Evolutionary conservation across 2,888 invertebrate genomes (phyloP), one percentile per base, ranked within the genome.

Genomic region (Pandemis cinnamomeana): DNA sequence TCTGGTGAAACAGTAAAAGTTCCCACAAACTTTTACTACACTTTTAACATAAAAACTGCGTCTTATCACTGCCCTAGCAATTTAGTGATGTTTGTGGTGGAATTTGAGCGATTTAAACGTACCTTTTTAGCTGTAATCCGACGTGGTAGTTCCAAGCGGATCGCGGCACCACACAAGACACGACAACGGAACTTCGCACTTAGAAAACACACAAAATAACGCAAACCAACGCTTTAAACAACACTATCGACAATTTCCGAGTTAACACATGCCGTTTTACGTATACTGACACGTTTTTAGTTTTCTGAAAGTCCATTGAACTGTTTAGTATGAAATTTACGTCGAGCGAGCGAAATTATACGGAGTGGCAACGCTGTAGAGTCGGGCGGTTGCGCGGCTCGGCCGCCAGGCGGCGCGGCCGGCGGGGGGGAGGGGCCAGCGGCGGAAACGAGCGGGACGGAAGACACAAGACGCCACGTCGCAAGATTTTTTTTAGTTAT

Each of bases 261-360:
- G 82, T 82, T 87, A 86, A 87, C 91, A 91, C 89, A 85, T 87
- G 84, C 88, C 84, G 84, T 90, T 89, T 89, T 84, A 88, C 86
- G 86, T 86, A 86, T 88, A 86, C 84, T 86, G 86, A 91, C 89
- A 89, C 90, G 89, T 89, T 91, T 89, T 82, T 87, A 90, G 89
- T 92, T 92, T 92, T 90, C 84, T 86, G 89, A 91, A 94, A 94
- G 94, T 94, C 91, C 94, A 94, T 94, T 94, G 94, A 94, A 94
- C 94, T 91, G 93, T 92, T 93, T 93, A 90, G 90, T 86, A 92
- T 88, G 90, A 94, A 94, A 93, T 94, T 94, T 94, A 94, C 93
- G 92, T 93, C 90, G 91, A 93, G 94, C 90, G 91, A 93, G 94
- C 93, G 92, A 94, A 94, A 94, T 93, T 91, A 92, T 93, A 93